A percentile compares a stretch with the other conserved stretches of the same genome.
phyloP scores from a whole-genome alignment of 2,113 vertebrate genomes.

The Ramphastos sulfuratus region DNA sequence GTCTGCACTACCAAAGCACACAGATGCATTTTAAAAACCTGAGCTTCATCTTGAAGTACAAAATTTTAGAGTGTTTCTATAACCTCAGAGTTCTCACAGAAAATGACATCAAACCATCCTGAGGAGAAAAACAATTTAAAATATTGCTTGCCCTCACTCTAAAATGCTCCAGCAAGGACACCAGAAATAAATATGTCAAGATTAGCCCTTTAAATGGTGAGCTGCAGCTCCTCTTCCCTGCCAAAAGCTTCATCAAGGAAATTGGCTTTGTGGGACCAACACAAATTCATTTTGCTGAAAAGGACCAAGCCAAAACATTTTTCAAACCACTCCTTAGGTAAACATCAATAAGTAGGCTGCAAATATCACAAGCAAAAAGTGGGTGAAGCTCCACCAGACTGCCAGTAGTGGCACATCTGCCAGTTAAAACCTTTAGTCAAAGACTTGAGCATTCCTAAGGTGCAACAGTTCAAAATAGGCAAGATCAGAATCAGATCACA shows the following conservation, averaged over 20 bases:
- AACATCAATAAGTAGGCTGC: background rate
- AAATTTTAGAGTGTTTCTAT: background rate
- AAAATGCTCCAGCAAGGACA: background rate
- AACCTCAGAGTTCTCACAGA: background rate
- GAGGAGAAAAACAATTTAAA: background rate
- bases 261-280: background rate
- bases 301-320: background rate
- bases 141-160: background rate
- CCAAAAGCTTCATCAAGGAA: background rate
- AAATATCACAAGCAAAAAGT: background rate
- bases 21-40: background rate
- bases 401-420: background rate
- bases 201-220: background rate
- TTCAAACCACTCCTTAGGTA: background rate
- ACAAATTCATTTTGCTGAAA: background rate
- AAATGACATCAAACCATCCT: background rate
- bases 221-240: background rate
- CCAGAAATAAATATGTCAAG: background rate
- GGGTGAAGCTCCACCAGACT: background rate
- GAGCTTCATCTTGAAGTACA: background rate
- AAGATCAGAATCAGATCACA: background rate
- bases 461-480: background rate
- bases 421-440: background rate
- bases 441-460: rapidly evolving
- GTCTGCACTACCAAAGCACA: background rate